Evolutionary conservation across 2,888 invertebrate species (phyloP).

Genomic region (Mesochorus sp.): DNA sequence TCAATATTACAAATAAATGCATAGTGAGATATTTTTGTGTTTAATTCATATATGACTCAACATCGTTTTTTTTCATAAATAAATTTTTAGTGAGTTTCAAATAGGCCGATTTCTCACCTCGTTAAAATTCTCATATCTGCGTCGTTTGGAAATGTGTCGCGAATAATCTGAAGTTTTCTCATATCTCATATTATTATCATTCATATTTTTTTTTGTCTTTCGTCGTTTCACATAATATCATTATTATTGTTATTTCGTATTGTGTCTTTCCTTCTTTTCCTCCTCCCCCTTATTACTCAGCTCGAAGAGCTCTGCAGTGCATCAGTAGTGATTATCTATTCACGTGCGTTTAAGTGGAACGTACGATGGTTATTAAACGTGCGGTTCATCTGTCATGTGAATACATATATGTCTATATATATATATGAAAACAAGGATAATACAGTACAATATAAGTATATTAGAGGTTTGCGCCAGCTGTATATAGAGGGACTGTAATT

Average conservation of each 20-base stretch:
- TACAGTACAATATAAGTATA: slow-evolving; percentile 28
- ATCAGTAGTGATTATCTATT: slow-evolving; percentile 51
- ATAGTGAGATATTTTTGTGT: no score
- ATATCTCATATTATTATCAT: background rate
- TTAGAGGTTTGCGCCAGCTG: slow-evolving; percentile 29
- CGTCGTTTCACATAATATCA: background rate
- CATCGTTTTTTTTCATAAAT: no score
- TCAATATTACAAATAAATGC: no score
- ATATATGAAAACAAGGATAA: slow-evolving; percentile 13
- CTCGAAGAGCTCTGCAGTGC: background rate
- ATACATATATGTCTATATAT: slow-evolving; percentile 11
- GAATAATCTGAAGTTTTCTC: background rate
- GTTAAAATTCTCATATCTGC: no score
- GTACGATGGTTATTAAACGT: slow-evolving; percentile 52
- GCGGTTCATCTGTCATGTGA: slow-evolving; percentile 55
- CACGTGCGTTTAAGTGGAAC: slow-evolving; percentile 57
- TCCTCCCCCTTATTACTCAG: slow-evolving; percentile 29
- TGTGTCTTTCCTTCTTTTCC: background rate
- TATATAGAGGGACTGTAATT: slow-evolving; percentile 34
- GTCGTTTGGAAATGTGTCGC: background rate
- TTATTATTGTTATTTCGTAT: background rate
- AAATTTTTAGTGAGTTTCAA: no score
- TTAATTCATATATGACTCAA: no score
- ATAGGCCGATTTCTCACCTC: no score
- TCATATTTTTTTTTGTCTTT: background rate